phyloP scores from a whole-genome alignment of 2,113 vertebrate species.

The Phyllostomus hastatus region DNA sequence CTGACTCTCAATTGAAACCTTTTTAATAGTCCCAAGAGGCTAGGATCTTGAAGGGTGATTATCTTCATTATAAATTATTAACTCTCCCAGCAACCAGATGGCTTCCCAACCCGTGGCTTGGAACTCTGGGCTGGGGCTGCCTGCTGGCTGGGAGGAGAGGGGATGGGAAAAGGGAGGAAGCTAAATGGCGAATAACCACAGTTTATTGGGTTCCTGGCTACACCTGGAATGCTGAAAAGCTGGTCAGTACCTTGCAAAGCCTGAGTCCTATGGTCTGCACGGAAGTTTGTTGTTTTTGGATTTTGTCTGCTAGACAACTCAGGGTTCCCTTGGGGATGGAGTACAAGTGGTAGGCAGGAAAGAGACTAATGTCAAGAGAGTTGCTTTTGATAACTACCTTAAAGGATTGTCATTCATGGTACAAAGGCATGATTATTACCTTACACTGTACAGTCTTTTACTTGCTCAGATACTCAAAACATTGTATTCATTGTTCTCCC shows the following conservation, averaged over 20 bases:
- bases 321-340: not conserved
- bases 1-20: slow-evolving; percentile 70
- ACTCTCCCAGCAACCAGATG: slow-evolving; percentile 74
- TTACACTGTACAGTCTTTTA: not conserved
- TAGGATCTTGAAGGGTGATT: slow-evolving; percentile 72
- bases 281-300: not conserved
- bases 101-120: slow-evolving; percentile 54
- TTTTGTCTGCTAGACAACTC: not conserved
- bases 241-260: not conserved
- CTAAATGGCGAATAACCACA: not conserved
- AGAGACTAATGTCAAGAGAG: not conserved
- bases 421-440: not conserved
- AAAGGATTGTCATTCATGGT: not conserved
- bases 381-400: not conserved
- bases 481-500: not conserved
- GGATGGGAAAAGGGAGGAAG: not conserved
- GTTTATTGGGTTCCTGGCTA: not conserved
- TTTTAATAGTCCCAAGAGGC: slow-evolving; percentile 73
- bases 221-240: not conserved
- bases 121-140: slow-evolving; percentile 47
- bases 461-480: not conserved
- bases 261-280: not conserved
- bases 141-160: not conserved
- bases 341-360: not conserved
- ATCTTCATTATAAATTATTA: slow-evolving; percentile 79